phyloP scores from a whole-genome alignment of 2,113 vertebrate species.

The Mellivora capensis region DNA sequence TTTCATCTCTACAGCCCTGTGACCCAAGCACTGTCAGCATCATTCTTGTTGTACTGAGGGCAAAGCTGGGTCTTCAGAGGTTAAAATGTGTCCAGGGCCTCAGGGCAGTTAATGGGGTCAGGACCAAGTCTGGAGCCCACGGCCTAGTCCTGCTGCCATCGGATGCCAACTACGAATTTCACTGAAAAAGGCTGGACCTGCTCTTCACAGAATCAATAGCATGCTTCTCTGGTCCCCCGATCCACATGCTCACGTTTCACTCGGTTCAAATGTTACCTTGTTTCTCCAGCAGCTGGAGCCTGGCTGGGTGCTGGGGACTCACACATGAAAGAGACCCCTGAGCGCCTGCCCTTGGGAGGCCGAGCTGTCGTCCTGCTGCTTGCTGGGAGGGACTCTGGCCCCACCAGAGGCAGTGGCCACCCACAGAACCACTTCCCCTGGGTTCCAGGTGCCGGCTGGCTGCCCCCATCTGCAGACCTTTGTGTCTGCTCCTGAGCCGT shows the following conservation, averaged over 20 bases:
- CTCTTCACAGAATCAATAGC: background rate
- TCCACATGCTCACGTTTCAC: background rate
- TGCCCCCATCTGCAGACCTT: background rate
- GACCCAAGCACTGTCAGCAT: background rate
- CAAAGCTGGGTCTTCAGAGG: background rate
- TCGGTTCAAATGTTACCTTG: background rate
- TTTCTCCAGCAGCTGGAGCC: background rate
- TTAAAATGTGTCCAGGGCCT: background rate
- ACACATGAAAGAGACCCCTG: background rate
- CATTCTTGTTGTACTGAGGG: background rate
- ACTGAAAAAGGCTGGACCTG: background rate
- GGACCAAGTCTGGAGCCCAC: background rate
- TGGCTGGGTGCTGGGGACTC: background rate
- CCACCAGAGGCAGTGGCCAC: rapidly evolving
- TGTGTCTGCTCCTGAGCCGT: background rate
- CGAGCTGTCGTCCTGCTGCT: rapidly evolving
- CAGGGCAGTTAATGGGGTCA: background rate
- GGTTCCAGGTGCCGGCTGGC: background rate
- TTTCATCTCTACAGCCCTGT: background rate
- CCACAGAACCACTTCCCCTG: background rate
- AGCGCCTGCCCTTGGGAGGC: background rate
- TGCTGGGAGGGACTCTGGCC: background rate
- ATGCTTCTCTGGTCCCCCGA: background rate
- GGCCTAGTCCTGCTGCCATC: background rate
- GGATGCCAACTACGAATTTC: background rate